phyloP scores from a whole-genome alignment of 2,888 invertebrate species.

The Zygogramma bicolorata region DNA sequence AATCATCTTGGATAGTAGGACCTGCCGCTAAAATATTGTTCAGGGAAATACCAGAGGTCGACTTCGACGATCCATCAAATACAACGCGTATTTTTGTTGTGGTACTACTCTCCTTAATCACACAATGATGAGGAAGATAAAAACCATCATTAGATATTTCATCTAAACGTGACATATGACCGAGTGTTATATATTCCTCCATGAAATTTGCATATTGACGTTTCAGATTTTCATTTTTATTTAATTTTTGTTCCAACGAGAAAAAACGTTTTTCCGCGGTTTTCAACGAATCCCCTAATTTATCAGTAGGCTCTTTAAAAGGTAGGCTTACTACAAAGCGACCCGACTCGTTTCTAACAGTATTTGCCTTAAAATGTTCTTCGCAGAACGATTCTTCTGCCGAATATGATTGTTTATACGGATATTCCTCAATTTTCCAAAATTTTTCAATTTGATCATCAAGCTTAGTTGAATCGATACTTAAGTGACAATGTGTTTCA shows the following conservation, averaged over 20 bases:
- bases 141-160: not conserved
- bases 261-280: too few species aligned
- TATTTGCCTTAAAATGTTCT: constrained; percentile 13
- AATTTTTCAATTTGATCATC: too few species aligned
- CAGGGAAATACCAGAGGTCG: constrained; percentile 31
- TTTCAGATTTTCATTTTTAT: constrained; percentile 19
- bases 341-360: constrained; percentile 8
- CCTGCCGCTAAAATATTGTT: constrained; percentile 34
- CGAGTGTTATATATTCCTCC: constrained; percentile 15
- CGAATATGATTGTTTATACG: not conserved
- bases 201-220: constrained; percentile 19
- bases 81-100: constrained; percentile 37
- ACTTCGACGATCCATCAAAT: constrained; percentile 25
- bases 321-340: too few species aligned
- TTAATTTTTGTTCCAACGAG: too few species aligned
- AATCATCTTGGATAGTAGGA: constrained; percentile 32
- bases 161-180: constrained; percentile 26
- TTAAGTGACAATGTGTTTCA: not conserved
- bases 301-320: too few species aligned
- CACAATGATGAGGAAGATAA: constrained; percentile 40
- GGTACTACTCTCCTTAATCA: constrained; percentile 29
- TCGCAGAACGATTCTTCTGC: constrained; percentile 24
- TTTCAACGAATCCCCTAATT: too few species aligned
- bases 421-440: too few species aligned
- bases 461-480: not conserved